A percentile compares a stretch with the other conserved stretches of the same genome.
These are phyloP conservation scores for Pyxicephalus adspersus DNA, from an alignment of 2,113 vertebrate species.

Conservation along the genomic window DNA sequence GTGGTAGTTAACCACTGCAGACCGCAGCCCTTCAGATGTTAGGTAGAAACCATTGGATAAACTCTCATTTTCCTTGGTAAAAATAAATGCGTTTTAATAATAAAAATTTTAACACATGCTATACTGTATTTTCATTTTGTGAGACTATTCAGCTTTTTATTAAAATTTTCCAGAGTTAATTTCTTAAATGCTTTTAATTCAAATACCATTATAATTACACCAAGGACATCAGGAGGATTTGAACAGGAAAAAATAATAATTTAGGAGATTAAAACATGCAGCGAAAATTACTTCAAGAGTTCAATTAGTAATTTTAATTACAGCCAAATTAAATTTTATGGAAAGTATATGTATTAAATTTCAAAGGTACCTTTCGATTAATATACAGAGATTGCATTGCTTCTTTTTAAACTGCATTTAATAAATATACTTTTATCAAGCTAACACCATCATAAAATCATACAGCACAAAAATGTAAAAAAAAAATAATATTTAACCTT, in stretches of 20 bases:
- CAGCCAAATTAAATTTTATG: constrained; percentile 17
- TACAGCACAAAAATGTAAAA: constrained; percentile 1
- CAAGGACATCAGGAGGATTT: constrained; percentile 21
- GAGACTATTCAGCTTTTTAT: not conserved
- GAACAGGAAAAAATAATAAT: not conserved
- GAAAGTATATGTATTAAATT: not conserved
- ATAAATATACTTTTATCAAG: constrained; percentile 17
- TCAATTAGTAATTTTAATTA: constrained; percentile 30
- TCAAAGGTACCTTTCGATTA: not conserved
- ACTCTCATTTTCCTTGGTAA: too few species aligned
- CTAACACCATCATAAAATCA: constrained; percentile 10
- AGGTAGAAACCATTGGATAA: too few species aligned
- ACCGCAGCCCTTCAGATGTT: too few species aligned
- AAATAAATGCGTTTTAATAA: too few species aligned
- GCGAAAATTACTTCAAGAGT: constrained; percentile 1
- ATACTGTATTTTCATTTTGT: not conserved
- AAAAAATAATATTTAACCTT: constrained; percentile 1
- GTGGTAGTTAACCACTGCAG: too few species aligned
- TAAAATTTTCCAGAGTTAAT: not conserved
- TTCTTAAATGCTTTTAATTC: constrained; percentile 5
- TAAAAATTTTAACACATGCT: not conserved
- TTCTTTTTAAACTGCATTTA: not conserved
- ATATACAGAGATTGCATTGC: not conserved
- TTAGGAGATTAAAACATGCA: not conserved
- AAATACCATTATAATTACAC: constrained; percentile 17